Base-by-base conservation (phyloP, 1,140 invertebrate genomes). In the Acyrthosiphon pisum region DNA sequence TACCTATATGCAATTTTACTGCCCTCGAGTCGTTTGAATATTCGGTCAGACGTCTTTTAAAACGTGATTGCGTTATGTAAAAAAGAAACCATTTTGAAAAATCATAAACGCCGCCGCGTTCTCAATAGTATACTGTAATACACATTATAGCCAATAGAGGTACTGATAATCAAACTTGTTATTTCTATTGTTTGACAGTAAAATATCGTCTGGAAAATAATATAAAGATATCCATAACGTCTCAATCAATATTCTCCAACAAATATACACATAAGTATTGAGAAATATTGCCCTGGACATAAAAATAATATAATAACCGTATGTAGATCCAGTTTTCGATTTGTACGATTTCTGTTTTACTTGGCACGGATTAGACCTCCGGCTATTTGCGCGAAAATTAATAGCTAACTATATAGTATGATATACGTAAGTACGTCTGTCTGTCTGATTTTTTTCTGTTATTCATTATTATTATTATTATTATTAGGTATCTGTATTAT, bases 261-360 rank as follows among this genome's bases (percentile, higher is more conserved):
- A 35, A 89, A 41, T 53, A 41, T 89, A 56, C n/a, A 89, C 88
- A 37, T 89, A 89, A 37, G 35, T 56, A 30, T 89, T 89, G 88
- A 56, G 88, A 56, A 89, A 89, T 56, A 56, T 56, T 41, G 35
- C 50, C 23, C 48, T 2, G 22, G 56, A 89, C 88, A 30, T 56
- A 56, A 56, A 56, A 89, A 26, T 89, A 89, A 37, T 53, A 89
- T 89, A 56, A 89, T 89, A 53, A 89, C 50, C 50, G 88, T 89
- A 89, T 89, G 88, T 53, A 56, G 88, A 89, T 89, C 88, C 22
- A 89, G 88, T 89, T 89, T 89, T 89, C 35, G 88, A 89, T 89
- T 89, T 37, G 50, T 89, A 56, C 50, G 35, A 53, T 89, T 88
- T 89, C 48, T 89, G 50, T 89, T 89, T 53, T 26, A 56, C 88